Evolutionary conservation across 2,113 vertebrate genomes (phyloP).

Genomic region (Synodontis membranacea): DNA sequence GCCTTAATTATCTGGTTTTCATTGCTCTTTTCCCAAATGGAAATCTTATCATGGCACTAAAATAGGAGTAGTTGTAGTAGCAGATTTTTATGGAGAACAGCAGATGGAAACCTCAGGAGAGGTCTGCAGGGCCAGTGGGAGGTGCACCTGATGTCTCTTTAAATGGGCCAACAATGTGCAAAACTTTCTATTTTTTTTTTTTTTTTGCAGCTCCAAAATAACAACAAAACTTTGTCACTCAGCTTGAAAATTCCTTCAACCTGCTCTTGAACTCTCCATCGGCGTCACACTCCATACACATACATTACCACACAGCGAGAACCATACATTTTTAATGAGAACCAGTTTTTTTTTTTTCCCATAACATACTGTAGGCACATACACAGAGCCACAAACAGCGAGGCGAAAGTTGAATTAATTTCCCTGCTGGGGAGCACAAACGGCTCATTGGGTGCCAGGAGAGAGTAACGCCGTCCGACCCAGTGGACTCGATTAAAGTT

Average conservation of each 20-base stretch:
- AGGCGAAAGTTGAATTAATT: constrained; percentile 40
- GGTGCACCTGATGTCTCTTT: constrained; percentile 32
- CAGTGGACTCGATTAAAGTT: constrained; percentile 40
- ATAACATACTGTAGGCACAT: constrained; percentile 1
- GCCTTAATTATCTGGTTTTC: neutral
- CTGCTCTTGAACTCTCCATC: neutral
- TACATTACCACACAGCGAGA: constrained; percentile 1
- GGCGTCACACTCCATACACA: neutral
- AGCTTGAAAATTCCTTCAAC: neutral
- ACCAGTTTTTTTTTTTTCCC: neutral
- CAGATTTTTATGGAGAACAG: constrained; percentile 8
- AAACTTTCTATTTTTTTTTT: neutral
- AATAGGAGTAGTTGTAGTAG: neutral
- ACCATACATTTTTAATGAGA: constrained; percentile 28
- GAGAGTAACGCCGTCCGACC: constrained; percentile 33
- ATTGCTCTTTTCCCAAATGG: neutral
- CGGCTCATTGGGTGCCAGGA: constrained; percentile 28
- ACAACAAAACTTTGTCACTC: constrained; percentile 27
- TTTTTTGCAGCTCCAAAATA: constrained; percentile 7
- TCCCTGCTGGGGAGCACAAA: constrained; percentile 39
- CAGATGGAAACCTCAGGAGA: constrained; percentile 42
- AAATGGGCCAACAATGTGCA: constrained; percentile 34
- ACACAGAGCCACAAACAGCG: neutral
- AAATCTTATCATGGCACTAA: neutral
- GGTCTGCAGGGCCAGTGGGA: constrained; percentile 25